Evolutionary conservation across 2,113 vertebrate genomes (phyloP), one percentile per base, ranked within the genome.

Genomic region (Pygoscelis adeliae): DNA sequence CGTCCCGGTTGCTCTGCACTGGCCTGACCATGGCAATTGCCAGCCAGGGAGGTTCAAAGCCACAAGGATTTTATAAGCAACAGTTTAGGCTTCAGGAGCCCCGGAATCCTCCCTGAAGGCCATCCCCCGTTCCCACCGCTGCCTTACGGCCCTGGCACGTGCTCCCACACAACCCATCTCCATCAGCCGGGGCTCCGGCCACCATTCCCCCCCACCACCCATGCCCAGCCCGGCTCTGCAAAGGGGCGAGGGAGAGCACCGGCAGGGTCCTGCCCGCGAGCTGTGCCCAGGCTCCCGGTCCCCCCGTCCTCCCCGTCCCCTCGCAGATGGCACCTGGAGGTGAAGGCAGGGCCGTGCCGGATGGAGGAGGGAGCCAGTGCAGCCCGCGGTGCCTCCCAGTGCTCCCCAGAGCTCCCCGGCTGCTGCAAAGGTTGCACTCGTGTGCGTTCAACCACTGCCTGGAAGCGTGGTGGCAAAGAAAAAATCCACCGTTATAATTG

Each of bases 91-190:
- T 81, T 55, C 30, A 14, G 69, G 36, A 92, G 55, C 65, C 56
- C 4, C 3, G 34, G 55, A 56, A 77, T 56, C 23, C 55, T 38
- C 59, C 92, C 71, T 36, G 8, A 3, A 34, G 20, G 11, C 38
- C 15, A 6, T 50, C 2, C 23, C 62, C 38, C 8, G 3, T 40
- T 19, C 49, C 53, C 67, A 59, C 12, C 0, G 0, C 76, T 73
- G 63, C 58, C 30, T 47, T 26, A 55, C 0, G 0, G 34, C 73
- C 58, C 87, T 4, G 6, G 58, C 32, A 38, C 0, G 0, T 47
- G 78, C 26, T 92, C 52, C 73, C 71, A 69, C 5, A 0, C 2
- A 2, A 49, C 62, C 32, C 49, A 0, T 5, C 26, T 44, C 80
- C 80, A 34, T 4, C 65, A 1, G 49, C 18, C 13, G 4, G 27